These are phyloP conservation scores for Prionchulus punctatus DNA, from an alignment of 2,888 invertebrate species.

Conservation along the genomic window DNA sequence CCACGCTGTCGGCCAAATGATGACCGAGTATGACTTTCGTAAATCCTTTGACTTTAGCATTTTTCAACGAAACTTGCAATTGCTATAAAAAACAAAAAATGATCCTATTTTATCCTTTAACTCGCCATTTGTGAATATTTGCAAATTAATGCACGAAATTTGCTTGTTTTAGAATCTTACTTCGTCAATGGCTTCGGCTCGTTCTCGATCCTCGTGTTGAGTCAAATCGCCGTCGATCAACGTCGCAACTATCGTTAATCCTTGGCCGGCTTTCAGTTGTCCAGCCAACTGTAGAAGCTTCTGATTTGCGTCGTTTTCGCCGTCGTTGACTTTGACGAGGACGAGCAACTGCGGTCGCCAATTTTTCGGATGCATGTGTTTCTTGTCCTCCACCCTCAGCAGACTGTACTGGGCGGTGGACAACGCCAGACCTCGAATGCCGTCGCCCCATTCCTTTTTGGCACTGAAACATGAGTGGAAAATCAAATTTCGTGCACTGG, in stretches of 20 bases:
- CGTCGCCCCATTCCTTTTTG: slow-evolving; percentile 99
- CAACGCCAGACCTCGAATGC: slow-evolving; percentile 86
- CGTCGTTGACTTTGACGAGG: slow-evolving; percentile 53
- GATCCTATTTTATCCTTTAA: neutral
- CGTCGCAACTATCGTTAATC: slow-evolving; percentile 79
- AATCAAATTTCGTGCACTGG: neutral
- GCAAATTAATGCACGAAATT: neutral
- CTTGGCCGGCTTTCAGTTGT: slow-evolving; percentile 70
- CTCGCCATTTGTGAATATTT: neutral
- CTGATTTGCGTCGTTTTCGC: slow-evolving; percentile 14
- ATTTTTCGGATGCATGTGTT: slow-evolving; percentile 93
- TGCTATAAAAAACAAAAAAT: slow-evolving; percentile 15
- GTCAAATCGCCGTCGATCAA: slow-evolving; percentile 59
- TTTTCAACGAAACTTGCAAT: slow-evolving; percentile 49
- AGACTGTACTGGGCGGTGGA: slow-evolving; percentile 91
- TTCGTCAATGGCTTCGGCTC: slow-evolving; percentile 6
- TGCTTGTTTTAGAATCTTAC: neutral
- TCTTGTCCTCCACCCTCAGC: slow-evolving; percentile 67
- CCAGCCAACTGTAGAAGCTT: slow-evolving; percentile 73
- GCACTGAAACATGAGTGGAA: slow-evolving; percentile 50
- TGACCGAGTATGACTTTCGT: slow-evolving; percentile 76
- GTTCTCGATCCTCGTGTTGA: slow-evolving; percentile 11
- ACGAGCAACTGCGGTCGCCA: slow-evolving; percentile 92
- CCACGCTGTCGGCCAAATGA: slow-evolving; percentile 18
- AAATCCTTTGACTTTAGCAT: slow-evolving; percentile 89